Base-by-base conservation (phyloP, 2,888 invertebrate species). In the Megaustenia siamemsis region DNA sequence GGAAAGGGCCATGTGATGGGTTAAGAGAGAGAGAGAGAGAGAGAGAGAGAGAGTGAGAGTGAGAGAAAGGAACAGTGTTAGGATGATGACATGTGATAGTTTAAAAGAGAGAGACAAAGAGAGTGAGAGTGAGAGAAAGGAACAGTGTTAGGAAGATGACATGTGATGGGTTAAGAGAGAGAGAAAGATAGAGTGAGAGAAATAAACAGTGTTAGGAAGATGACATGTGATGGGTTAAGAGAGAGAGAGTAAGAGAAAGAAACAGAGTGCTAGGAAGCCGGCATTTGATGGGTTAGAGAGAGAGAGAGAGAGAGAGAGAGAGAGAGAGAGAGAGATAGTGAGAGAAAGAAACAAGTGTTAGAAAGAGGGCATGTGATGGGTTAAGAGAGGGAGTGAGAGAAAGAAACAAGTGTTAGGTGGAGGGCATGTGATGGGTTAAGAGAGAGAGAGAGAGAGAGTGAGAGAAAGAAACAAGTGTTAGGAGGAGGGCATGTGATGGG, bases 111-210 rank as follows among this genome's bases (percentile, higher is more conserved):
- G 4, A 24, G 1, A n/a, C 6, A 60, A 24, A 60, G 60, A 60
- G 49, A 10, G 49, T 10, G 49, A 49, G 49, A 60, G 60, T 24
- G 21, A 60, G n/a, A 60, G 60, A n/a, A 1, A n/a, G 4, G 6
- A 24, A 24, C 6, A 60, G 60, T 24, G 60, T 24, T 6, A 60
- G 1, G 24, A 24, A n/a, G n/a, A 60, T 6, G 15, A 24, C 6
- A 24, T 24, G 60, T 8, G 60, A n/a, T 12, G 24, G 60, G 24
- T 18, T 60, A 24, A 60, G 60, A 24, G 60, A 60, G 60, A 3
- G 45, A 75, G 75, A 75, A 28, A 71, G 71, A 21, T 15, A 71
- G 71, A 71, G 71, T 18, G 75, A 8, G 45, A 43, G 45, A 76
- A 53, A 76, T 3, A 24, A 21, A 21, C 53, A 76, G 49, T 8